phyloP scores from a whole-genome alignment of 1,140 invertebrate species.

The Drosophila arizonae region DNA sequence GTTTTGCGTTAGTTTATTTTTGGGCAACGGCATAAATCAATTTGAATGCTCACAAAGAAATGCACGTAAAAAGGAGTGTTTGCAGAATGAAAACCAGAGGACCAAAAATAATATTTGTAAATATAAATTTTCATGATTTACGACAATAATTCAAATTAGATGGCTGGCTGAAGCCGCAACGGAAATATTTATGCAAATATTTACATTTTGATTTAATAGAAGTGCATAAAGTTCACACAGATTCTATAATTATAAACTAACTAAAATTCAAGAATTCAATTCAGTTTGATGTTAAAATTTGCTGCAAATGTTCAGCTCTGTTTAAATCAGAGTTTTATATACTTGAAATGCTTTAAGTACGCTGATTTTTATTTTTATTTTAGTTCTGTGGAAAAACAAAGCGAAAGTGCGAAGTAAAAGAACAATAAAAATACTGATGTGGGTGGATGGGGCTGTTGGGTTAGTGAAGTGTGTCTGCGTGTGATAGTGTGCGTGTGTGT shows the following conservation, averaged over 20 bases:
- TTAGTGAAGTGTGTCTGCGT: constrained; percentile 9
- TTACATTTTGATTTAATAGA: not conserved
- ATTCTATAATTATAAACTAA: no score
- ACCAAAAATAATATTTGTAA: constrained; percentile 14
- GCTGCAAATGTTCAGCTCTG: constrained; percentile 13
- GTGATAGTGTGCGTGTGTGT: constrained; percentile 8
- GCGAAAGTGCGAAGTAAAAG: constrained; percentile 28
- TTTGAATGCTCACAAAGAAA: constrained; percentile 62
- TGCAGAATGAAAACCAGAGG: no score
- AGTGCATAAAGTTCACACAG: not conserved
- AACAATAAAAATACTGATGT: not conserved
- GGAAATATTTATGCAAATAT: constrained; percentile 6
- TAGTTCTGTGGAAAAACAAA: constrained; percentile 38
- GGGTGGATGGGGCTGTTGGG: not conserved
- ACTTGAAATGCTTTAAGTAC: constrained; percentile 64
- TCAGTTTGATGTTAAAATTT: no score
- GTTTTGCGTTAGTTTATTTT: not conserved
- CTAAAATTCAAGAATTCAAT: no score
- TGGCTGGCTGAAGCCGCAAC: constrained; percentile 22
- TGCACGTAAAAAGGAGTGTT: constrained; percentile 16
- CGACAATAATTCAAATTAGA: constrained; percentile 57
- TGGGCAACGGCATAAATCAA: constrained; percentile 64
- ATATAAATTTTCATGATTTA: constrained; percentile 66
- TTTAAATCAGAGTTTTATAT: constrained; percentile 59
- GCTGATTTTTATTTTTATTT: constrained; percentile 60